Percentiles rank a stretch among this genome's conserved stretches.
Evolutionary conservation across 2,797 vertebrate species (phyloP).

Genomic region (Phalanger gymnotis): DNA sequence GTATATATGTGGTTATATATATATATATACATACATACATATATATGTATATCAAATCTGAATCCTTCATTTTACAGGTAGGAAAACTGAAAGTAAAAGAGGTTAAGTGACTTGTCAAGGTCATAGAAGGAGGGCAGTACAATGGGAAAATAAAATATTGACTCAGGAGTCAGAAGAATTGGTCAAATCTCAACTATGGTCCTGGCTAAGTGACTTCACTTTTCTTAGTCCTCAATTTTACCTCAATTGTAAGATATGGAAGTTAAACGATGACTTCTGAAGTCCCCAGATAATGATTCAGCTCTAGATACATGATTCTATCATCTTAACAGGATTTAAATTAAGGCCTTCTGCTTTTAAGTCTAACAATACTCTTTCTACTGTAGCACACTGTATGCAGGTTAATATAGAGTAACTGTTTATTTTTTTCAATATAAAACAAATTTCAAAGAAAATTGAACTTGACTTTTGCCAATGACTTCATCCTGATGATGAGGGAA

Average conservation of each 20-base stretch:
- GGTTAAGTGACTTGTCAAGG: not conserved
- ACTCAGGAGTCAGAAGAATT: not conserved
- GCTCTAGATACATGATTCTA: not conserved
- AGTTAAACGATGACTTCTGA: not conserved
- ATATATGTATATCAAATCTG: not conserved
- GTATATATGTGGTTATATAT: not conserved
- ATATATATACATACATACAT: too few species aligned
- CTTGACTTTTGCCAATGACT: not conserved
- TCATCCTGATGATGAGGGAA: not conserved
- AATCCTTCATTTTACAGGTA: not conserved
- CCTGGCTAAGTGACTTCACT: not conserved
- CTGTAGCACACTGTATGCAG: not conserved
- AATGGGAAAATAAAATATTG: not conserved
- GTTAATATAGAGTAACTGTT: not conserved
- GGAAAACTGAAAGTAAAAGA: not conserved
- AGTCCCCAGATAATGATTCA: not conserved
- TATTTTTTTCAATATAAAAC: not conserved
- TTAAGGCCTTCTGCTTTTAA: not conserved
- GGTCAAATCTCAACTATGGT: not conserved
- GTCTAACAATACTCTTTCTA: not conserved
- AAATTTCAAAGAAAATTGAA: not conserved
- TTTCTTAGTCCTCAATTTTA: not conserved
- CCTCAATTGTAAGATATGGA: not conserved
- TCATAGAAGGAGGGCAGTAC: not conserved
- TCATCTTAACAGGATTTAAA: not conserved